Evolutionary conservation across 1,140 invertebrate genomes (phyloP).

Genomic region (Chironomus striatipennis): DNA sequence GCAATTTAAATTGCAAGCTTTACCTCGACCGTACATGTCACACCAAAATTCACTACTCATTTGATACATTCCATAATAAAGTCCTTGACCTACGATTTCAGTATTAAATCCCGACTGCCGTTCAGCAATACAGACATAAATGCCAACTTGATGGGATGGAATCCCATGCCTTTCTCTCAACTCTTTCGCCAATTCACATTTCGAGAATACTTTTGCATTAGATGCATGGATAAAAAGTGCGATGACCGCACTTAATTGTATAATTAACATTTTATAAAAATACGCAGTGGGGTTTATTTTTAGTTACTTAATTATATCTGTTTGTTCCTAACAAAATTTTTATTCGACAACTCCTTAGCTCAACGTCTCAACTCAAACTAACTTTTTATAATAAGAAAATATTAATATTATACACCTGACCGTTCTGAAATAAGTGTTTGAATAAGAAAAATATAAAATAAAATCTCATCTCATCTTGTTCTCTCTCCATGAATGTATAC

Average conservation of each 20-base stretch:
- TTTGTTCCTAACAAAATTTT: not conserved
- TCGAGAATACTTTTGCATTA: slow-evolving; percentile 43
- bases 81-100: slow-evolving; percentile 46
- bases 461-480: slow-evolving; percentile 7
- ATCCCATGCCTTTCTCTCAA: slow-evolving; percentile 45
- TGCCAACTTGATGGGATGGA: slow-evolving; percentile 46
- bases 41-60: slow-evolving; percentile 61
- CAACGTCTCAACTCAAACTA: not conserved
- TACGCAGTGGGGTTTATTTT: not conserved
- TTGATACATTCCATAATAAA: slow-evolving; percentile 57
- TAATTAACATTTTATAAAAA: slow-evolving; percentile 19
- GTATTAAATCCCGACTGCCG: slow-evolving; percentile 58
- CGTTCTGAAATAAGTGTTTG: not conserved
- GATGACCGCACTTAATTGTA: slow-evolving; percentile 6
- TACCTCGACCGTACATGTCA: slow-evolving; percentile 38
- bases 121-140: slow-evolving; percentile 58
- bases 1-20: slow-evolving; percentile 31
- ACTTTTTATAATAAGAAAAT: not conserved
- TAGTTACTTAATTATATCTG: not conserved
- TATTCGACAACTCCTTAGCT: not conserved
- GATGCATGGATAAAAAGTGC: slow-evolving; percentile 27
- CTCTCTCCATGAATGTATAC: not conserved
- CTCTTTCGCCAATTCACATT: slow-evolving; percentile 58
- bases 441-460: not conserved
- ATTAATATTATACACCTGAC: too few relatives aligned